Base-by-base conservation (phyloP, 2,113 vertebrate species). In the Triplophysa tibetana region DNA sequence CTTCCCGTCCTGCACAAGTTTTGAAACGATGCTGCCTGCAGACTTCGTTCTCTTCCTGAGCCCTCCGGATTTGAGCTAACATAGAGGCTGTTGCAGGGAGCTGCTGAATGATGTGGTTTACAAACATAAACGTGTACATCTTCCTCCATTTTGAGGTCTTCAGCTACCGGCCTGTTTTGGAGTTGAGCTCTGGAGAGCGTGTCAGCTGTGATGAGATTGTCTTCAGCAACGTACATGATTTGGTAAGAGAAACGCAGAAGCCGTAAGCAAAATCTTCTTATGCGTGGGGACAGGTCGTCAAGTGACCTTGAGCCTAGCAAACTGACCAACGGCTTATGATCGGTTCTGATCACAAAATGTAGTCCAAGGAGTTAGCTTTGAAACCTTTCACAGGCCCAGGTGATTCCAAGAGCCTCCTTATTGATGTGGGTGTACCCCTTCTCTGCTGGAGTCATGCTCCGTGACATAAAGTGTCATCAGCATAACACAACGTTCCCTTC, bases 401-500 rank as follows among this genome's bases (percentile, higher is more conserved):
- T 33, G 16, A 62, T 48, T 19, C 16, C 74, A 3, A 52, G 43
- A 7, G 21, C 61, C 23, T 52, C 61, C n/a, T 68, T 45, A 3
- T 76, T 2, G 50, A 76, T 50, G 50, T 65, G 41, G 19, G 74
- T 1, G 0, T 65, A 76, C 9, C 41, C 17, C 13, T 64, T 43
- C 61, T 76, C 41, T 19, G 61, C 11, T 8, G 21, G 21, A 24
- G 43, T 63, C 33, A 76, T 45, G 6, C 56, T 76, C 2, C 0
- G 43, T 4, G 74, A 76, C 3, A 65, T 76, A 16, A 63, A 65
- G 2, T 17, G 24, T 24, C 54, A 19, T 76, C 45, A 7, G 62
- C 75, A 29, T 81, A 76, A 10, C 62, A 81, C 29, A 82, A 10
- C 0, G 38, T 76, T 50, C 79, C 80, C 4, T 79, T 64, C 48